Evolutionary conservation across 1,140 invertebrate species (phyloP).

Genomic region (Cydia amplana): DNA sequence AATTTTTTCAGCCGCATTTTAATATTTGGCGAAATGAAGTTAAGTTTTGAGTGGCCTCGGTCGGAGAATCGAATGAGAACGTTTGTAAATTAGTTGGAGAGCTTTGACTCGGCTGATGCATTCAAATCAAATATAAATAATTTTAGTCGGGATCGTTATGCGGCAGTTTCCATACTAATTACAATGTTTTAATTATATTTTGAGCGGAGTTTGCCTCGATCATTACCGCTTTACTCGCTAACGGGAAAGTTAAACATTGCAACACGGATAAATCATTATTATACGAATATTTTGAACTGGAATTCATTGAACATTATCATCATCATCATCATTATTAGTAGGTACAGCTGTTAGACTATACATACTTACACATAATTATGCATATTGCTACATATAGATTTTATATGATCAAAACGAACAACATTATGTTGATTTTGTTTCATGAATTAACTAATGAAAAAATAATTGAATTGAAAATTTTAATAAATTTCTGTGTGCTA

Average conservation of each 20-base stretch:
- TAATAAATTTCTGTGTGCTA: too few relatives aligned
- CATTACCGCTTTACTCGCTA: not conserved
- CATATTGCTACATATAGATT: too few relatives aligned
- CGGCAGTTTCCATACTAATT: not conserved
- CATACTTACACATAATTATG: too few relatives aligned
- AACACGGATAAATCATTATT: not conserved
- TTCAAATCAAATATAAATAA: conserved; percentile 30
- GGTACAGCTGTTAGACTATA: too few relatives aligned
- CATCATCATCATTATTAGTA: too few relatives aligned
- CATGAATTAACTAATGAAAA: too few relatives aligned
- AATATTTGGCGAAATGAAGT: conserved; percentile 14
- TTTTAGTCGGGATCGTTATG: not conserved
- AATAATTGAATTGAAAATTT: too few relatives aligned
- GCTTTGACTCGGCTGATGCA: conserved; percentile 20
- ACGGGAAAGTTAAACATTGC: not conserved
- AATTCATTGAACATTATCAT: too few relatives aligned
- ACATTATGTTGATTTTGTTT: too few relatives aligned
- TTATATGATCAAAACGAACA: too few relatives aligned
- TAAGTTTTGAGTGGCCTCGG: conserved; percentile 28
- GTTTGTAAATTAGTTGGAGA: conserved; percentile 17
- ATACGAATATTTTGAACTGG: too few relatives aligned
- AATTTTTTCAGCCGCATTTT: not conserved
- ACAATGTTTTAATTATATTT: conserved; percentile 6
- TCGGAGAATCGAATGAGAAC: conserved; percentile 20
- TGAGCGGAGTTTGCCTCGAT: not conserved